Conservation (phyloP, 2,888 invertebrate species). For the Iselma pallidipennis region DNA sequence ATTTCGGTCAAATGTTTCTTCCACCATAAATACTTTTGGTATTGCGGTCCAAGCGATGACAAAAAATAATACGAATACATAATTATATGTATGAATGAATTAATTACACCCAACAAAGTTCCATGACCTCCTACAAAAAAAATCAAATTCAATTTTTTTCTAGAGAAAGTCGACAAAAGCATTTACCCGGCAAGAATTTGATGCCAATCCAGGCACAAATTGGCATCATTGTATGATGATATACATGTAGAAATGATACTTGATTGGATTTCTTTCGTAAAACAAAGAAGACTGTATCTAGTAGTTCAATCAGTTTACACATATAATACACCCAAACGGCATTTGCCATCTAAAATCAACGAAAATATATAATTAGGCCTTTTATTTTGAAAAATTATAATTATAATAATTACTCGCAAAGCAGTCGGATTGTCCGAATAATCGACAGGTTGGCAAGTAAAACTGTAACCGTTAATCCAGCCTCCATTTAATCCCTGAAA, state of each 20-base stretch:
- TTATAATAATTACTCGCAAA: conserved; percentile 47
- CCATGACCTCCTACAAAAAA: conserved; percentile 73
- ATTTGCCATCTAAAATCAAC: conserved; percentile 44
- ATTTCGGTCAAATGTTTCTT: conserved; percentile 89
- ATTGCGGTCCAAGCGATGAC: conserved; percentile 85
- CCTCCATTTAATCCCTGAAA: conserved; percentile 49
- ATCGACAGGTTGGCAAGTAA: conserved; percentile 74
- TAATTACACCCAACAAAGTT: conserved; percentile 78
- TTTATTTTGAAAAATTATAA: neutral
- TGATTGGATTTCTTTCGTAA: conserved; percentile 70
- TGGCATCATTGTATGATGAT: conserved; percentile 68
- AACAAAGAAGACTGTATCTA: conserved; percentile 69
- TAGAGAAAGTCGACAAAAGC: conserved; percentile 49
- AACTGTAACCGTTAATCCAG: conserved; percentile 65
- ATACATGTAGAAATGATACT: conserved; percentile 69
- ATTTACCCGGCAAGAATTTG: conserved; percentile 62
- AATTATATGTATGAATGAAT: conserved; percentile 92
- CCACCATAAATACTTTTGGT: conserved; percentile 91
- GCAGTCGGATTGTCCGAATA: conserved; percentile 64
- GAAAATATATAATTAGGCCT: conserved; percentile 3
- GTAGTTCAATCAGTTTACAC: conserved; percentile 60
- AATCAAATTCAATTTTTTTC: neutral
- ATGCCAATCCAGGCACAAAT: conserved; percentile 61
- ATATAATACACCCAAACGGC: conserved; percentile 59
- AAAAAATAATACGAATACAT: conserved; percentile 94